Base-by-base conservation (phyloP, 2,888 invertebrate genomes). In the Rhagophthalmus giganteus region DNA sequence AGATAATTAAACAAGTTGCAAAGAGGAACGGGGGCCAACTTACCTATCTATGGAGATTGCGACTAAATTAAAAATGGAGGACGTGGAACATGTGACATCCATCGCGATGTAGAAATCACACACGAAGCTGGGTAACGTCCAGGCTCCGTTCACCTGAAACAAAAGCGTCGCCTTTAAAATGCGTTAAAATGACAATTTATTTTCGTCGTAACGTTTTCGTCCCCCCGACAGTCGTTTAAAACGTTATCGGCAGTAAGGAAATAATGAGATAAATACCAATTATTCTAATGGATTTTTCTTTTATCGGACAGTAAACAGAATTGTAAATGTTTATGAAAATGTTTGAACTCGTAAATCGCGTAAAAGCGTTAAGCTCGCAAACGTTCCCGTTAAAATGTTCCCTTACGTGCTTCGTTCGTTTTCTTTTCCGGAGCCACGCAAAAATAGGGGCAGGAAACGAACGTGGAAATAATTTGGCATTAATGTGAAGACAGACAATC, bases 21-120 rank as follows among this genome's bases (percentile, higher is more conserved):
- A 9, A 28, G 10, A 16, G 7, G 13, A 40, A 25, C 6, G 11
- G n/a, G 24, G 7, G 30, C 9, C 27, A 5, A 71, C 84, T 81
- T 74, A 95, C 96, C 95, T 91, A 84, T 97, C 96, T 79, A 96
- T 90, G 68, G 94, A 95, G 77, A 97, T 97, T 66, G 96, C 96
- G 63, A 96, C 94, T 74, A 96, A 83, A 81, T 97, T 96, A 80
- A 96, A 94, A 76, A 97, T 97, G 73, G 95, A 96, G 69, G 95
- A 95, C 57, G 96, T 97, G 66, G 95, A 95, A 75, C 94, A 95
- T 61, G 91, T 94, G 70, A 97, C 96, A 77, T 97, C 96, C 88
- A 94, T 92, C 47, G 94, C 95, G 74, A 96, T 94, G 84, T 95
- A 97, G 77, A 95, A 90, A 80, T 96, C 95, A 77, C 96, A 97